Evolutionary conservation across 2,888 invertebrate species (phyloP).

Genomic region (Temnothorax unifasciatus): DNA sequence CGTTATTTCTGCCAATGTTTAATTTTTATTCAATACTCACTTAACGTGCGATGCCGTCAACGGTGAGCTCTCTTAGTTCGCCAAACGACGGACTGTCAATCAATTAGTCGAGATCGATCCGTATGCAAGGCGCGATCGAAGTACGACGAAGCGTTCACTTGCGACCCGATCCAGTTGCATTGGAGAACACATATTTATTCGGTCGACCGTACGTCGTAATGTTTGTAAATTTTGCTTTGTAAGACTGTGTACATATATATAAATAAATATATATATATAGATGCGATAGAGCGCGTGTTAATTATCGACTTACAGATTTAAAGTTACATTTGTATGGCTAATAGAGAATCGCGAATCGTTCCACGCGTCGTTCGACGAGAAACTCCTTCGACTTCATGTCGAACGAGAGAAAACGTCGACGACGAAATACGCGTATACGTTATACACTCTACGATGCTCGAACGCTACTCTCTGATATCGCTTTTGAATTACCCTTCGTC

Average conservation of each 20-base stretch:
- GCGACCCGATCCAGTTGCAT: constrained; percentile 53
- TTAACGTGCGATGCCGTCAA: neutral
- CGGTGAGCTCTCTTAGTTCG: neutral
- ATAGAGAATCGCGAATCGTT: constrained; percentile 55
- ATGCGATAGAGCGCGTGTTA: constrained; percentile 78
- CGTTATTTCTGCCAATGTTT: neutral
- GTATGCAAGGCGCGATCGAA: constrained; percentile 27
- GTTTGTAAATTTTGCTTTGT: constrained; percentile 87
- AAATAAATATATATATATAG: constrained; percentile 73
- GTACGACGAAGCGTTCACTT: constrained; percentile 38
- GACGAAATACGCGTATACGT: constrained; percentile 40
- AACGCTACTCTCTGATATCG: constrained; percentile 59
- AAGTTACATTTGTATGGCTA: constrained; percentile 68
- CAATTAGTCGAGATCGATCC: constrained; percentile 20
- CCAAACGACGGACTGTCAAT: neutral
- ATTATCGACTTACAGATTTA: constrained; percentile 69
- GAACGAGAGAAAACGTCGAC: constrained; percentile 49
- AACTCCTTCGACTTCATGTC: neutral
- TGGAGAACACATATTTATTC: constrained; percentile 77
- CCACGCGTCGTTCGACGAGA: constrained; percentile 33
- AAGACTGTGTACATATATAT: constrained; percentile 87
- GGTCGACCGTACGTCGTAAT: constrained; percentile 83
- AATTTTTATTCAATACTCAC: neutral
- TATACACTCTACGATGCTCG: constrained; percentile 33
- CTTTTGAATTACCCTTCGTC: constrained; percentile 66